phyloP scores from a whole-genome alignment of 2,113 vertebrate species.

The Odocoileus hemionus region DNA sequence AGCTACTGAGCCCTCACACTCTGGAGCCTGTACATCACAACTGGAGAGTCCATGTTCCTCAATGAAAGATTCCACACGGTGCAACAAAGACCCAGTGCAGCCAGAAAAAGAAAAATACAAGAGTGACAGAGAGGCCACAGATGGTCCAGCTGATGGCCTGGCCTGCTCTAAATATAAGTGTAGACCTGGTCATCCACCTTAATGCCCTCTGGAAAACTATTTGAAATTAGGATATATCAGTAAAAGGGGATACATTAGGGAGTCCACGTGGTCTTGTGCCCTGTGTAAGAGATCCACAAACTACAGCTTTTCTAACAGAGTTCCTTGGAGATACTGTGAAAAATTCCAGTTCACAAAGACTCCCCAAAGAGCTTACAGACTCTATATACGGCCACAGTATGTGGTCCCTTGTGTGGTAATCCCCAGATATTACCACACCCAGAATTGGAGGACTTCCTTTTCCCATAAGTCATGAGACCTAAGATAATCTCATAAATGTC shows the following conservation, averaged over 20 bases:
- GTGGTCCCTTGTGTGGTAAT: not conserved
- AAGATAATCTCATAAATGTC: not conserved
- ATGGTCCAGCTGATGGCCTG: not conserved
- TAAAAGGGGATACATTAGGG: not conserved
- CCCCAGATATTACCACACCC: not conserved
- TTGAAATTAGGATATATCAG: not conserved
- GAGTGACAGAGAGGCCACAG: not conserved
- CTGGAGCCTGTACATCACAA: not conserved
- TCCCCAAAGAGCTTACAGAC: not conserved
- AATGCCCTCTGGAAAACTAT: not conserved
- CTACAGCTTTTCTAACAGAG: not conserved
- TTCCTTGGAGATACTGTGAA: not conserved
- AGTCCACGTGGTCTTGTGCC: not conserved
- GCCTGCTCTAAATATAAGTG: not conserved
- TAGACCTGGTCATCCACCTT: not conserved
- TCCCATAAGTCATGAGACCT: not conserved
- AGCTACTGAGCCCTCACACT: not conserved
- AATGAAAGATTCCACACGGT: not conserved
- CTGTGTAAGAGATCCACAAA: not conserved
- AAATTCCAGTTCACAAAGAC: conserved; percentile 7
- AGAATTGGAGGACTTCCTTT: not conserved
- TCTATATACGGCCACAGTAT: not conserved
- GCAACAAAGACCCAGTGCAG: not conserved
- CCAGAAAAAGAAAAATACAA: not conserved
- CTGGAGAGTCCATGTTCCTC: not conserved